A percentile compares a stretch with the other conserved stretches of the same genome.
These are phyloP conservation scores for Chrysomallon squamiferum DNA, from an alignment of 1,140 invertebrate genomes.

Conservation along the genomic window DNA sequence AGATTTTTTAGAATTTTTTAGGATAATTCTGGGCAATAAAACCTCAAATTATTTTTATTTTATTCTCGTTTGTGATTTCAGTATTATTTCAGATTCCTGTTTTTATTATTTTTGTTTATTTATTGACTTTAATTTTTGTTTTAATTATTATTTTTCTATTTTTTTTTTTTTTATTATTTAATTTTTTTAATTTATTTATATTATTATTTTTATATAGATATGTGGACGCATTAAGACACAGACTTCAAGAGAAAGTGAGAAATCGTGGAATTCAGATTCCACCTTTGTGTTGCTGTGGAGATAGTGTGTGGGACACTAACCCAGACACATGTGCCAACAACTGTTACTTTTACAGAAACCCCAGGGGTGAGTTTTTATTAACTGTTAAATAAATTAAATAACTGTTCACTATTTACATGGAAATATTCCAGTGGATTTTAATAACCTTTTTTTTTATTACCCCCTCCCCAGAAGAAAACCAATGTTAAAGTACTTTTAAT, in stretches of 20 bases:
- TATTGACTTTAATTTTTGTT: too few relatives aligned
- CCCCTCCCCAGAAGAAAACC: not conserved
- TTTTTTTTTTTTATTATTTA: too few relatives aligned
- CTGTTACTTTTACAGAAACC: conserved; percentile 61
- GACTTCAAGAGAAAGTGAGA: conserved; percentile 47
- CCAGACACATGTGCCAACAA: conserved; percentile 62
- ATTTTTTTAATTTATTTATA: too few relatives aligned
- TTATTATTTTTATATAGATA: conserved; percentile 42
- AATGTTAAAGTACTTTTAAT: not conserved
- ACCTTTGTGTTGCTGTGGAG: conserved; percentile 56
- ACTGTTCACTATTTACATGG: not conserved
- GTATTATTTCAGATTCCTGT: too few relatives aligned
- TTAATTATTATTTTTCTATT: too few relatives aligned
- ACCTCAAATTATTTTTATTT: too few relatives aligned
- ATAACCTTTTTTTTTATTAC: not conserved
- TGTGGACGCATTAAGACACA: conserved; percentile 51
- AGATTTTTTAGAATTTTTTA: too few relatives aligned
- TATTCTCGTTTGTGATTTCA: too few relatives aligned
- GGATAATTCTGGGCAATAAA: too few relatives aligned
- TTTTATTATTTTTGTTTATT: too few relatives aligned
- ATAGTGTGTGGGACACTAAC: conserved; percentile 57
- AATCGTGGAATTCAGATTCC: conserved; percentile 46
- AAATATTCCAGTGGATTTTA: not conserved
- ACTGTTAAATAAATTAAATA: not conserved
- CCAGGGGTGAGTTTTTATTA: conserved; percentile 41